Evolutionary conservation across 2,113 vertebrate species (phyloP), one percentile per base, ranked within the genome.

Genomic region (Candoia aspera): DNA sequence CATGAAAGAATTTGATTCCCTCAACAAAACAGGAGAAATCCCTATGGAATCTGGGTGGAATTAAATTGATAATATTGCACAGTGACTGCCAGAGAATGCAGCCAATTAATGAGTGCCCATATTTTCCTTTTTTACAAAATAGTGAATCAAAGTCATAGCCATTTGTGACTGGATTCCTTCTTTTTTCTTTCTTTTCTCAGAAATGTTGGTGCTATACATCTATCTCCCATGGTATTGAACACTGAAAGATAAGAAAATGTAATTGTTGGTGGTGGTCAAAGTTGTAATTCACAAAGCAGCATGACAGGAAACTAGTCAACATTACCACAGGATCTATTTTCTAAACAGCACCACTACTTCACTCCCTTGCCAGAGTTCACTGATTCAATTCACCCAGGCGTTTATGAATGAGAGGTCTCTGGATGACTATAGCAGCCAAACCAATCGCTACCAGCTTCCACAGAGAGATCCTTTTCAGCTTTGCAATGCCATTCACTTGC

Each of bases 251-350:
- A 55, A 86, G 29, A 91, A 37, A 10, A 23, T 26, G 68, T 37
- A n/a, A 42, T 86, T 49, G 29, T 54, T 55, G 21, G 13, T 68
- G 19, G 12, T 68, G 13, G 33, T 42, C 68, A 85, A 86, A 73
- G 3, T 68, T 37, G n/a, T 49, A 86, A 91, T 86, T 86, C 59
- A 86, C 19, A 91, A 91, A 86, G n/a, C 84, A 91, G n/a, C 84
- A 91, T 57, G 84, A 91, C 53, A 15, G 19, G 19, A 55, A 91
- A 15, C 5, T 86, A 91, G 59, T 62, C 46, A 86, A 60, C 37
- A n/a, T 86, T 54, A 33, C 37, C 21, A 68, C 46, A 68, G 37
- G 46, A 23, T 24, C 33, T 54, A 54, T 42, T 87, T 73, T 42
- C 84, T 42, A 26, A 87, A 54, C 42, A 86, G 49, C 57, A 54